phyloP scores from a whole-genome alignment of 2,113 vertebrate genomes.

The Lutjanus erythropterus region DNA sequence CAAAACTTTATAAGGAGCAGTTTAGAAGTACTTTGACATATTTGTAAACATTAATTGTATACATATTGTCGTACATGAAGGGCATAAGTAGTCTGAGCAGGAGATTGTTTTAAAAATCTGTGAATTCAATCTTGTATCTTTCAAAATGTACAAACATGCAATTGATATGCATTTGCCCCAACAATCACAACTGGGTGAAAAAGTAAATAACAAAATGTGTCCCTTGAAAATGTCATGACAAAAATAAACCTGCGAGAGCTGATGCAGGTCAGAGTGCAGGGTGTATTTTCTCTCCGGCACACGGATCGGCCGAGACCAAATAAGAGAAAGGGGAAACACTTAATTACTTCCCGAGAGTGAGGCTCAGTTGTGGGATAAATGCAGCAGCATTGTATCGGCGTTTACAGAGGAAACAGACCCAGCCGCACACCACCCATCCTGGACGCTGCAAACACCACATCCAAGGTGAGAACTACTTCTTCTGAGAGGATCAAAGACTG shows the following conservation, averaged over 20 bases:
- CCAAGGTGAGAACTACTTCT: conserved; percentile 68
- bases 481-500: conserved; percentile 52
- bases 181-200: neutral
- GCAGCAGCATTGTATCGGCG: conserved; percentile 66
- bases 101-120: conserved; percentile 13
- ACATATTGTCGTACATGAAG: too few relatives aligned
- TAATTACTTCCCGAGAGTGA: conserved; percentile 66
- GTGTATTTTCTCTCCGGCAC: neutral
- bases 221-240: neutral
- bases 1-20: too few relatives aligned
- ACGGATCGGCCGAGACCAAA: conserved; percentile 2
- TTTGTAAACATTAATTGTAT: neutral
- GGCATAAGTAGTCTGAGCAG: too few relatives aligned
- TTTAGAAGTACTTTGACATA: neutral
- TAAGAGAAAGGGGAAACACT: conserved; percentile 54
- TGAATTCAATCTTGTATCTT: neutral
- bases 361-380: conserved; percentile 54
- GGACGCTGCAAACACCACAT: conserved; percentile 54
- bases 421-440: conserved; percentile 61
- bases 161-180: neutral
- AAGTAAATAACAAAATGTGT: neutral
- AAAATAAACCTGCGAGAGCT: conserved; percentile 8
- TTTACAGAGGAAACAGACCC: conserved; percentile 69
- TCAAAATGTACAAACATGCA: neutral
- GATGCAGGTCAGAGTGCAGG: conserved; percentile 27